phyloP scores from a whole-genome alignment of 2,797 vertebrate species.

The Calcarius lapponicus region DNA sequence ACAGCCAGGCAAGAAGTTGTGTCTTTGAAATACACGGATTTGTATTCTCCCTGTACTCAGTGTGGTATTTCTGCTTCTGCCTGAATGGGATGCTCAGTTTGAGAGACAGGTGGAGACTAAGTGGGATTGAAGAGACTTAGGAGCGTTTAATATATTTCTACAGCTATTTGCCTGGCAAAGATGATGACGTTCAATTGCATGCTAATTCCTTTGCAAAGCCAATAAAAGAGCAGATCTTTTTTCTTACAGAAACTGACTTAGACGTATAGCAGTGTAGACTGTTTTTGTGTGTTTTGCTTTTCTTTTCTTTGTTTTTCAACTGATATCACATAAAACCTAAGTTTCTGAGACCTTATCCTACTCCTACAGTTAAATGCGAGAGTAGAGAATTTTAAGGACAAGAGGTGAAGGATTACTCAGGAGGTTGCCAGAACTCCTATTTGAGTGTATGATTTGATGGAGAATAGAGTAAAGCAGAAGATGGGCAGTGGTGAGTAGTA shows the following conservation, averaged over 20 bases:
- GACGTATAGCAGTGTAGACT: neutral
- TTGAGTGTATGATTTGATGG: neutral
- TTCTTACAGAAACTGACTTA: neutral
- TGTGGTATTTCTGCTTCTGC: neutral
- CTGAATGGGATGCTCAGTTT: neutral
- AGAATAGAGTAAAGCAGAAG: conserved; percentile 14
- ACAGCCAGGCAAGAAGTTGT: neutral
- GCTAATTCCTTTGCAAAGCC: conserved; percentile 54
- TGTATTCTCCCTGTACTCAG: neutral
- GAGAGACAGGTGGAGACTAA: conserved; percentile 67
- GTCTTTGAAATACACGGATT: neutral
- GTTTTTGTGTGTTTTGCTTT: neutral
- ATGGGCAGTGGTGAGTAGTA: conserved; percentile 41
- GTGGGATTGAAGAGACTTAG: conserved; percentile 57
- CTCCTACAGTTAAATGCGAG: neutral
- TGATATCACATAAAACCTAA: neutral
- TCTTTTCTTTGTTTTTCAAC: neutral
- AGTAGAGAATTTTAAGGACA: neutral
- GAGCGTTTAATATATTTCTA: conserved; percentile 43
- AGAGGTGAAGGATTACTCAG: conserved; percentile 7
- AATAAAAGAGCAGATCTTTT: conserved; percentile 17
- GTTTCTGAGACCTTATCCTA: neutral
- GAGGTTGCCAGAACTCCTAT: neutral
- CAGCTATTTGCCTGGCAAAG: conserved; percentile 49
- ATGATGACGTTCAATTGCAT: conserved; percentile 44